A percentile compares a stretch with the other conserved stretches of the same genome.
Conservation (phyloP, 2,797 vertebrate genomes). For the Somateria mollissima region DNA sequence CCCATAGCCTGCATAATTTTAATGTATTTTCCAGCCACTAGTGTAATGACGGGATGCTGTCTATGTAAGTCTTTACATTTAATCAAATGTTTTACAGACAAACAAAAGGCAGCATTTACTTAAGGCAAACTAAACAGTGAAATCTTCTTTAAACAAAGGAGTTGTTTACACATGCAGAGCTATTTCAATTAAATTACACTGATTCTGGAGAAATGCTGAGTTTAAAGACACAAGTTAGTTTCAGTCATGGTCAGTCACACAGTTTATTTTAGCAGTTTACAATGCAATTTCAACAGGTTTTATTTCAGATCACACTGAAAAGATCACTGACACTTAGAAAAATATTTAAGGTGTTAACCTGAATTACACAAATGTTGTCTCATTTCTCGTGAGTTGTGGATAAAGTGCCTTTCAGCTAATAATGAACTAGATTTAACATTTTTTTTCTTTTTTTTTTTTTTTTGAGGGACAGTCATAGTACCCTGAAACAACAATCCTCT, state of each 20-base stretch:
- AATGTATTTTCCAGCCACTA: slow-evolving; percentile 56
- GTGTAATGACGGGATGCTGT: slow-evolving; percentile 66
- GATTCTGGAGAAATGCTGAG: slow-evolving; percentile 79
- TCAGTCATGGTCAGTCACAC: slow-evolving; percentile 45
- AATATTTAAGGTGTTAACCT: slow-evolving; percentile 48
- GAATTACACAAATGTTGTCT: slow-evolving; percentile 23
- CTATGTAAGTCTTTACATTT: slow-evolving; percentile 79
- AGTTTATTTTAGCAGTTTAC: slow-evolving; percentile 68
- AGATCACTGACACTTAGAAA: slow-evolving; percentile 43
- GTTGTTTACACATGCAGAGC: slow-evolving; percentile 82
- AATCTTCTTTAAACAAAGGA: slow-evolving; percentile 86
- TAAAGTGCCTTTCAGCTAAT: neutral
- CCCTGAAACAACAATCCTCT: neutral
- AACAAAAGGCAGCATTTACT: slow-evolving; percentile 85
- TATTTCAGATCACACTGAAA: neutral
- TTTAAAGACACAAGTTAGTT: slow-evolving; percentile 76
- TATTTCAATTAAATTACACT: slow-evolving; percentile 84
- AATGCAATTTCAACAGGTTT: slow-evolving; percentile 65
- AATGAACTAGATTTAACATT: neutral
- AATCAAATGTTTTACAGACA: slow-evolving; percentile 84
- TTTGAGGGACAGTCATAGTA: neutral
- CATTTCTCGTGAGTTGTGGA: slow-evolving; percentile 25
- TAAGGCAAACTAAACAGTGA: slow-evolving; percentile 86
- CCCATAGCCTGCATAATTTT: slow-evolving; percentile 13
- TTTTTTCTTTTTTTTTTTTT: neutral